Conservation (phyloP, 1,140 invertebrate species). For the Lasioglossum albipes region DNA sequence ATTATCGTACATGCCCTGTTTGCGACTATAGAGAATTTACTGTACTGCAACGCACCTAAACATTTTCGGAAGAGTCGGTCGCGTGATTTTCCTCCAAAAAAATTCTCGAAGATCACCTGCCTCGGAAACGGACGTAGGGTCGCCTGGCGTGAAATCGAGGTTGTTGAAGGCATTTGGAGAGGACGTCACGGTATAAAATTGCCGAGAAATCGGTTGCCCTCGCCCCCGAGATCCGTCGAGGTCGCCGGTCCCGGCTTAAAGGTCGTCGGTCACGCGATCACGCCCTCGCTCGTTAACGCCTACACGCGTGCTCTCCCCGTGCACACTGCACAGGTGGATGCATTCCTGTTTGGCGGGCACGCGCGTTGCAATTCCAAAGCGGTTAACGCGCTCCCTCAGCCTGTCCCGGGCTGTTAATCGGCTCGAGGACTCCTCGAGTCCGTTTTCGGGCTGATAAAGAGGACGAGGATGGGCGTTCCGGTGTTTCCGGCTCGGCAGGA, state of each 20-base stretch:
- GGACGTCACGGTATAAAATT: neutral
- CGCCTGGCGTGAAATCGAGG: too few relatives aligned
- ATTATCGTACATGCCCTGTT: too few relatives aligned
- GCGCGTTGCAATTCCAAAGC: conserved; percentile 37
- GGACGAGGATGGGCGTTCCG: conserved; percentile 36
- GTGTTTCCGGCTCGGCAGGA: conserved; percentile 33
- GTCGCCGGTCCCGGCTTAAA: conserved; percentile 16
- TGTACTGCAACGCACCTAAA: too few relatives aligned
- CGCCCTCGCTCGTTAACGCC: conserved; percentile 56
- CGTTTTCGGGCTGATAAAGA: conserved; percentile 34
- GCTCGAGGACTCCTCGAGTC: conserved; percentile 43
- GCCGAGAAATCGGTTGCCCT: neutral
- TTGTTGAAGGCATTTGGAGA: too few relatives aligned
- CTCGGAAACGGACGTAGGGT: too few relatives aligned
- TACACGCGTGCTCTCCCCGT: conserved; percentile 10
- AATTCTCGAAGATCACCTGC: too few relatives aligned
- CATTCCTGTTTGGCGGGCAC: conserved; percentile 18
- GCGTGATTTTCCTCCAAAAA: too few relatives aligned
- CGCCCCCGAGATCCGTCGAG: too few relatives aligned
- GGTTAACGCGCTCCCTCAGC: conserved; percentile 38
- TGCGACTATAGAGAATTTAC: too few relatives aligned
- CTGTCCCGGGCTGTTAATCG: conserved; percentile 41
- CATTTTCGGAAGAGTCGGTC: too few relatives aligned
- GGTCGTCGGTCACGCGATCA: conserved; percentile 62
- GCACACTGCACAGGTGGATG: conserved; percentile 35